Base-by-base conservation (phyloP, 2,797 vertebrate species). In the Peromyscus attwateri region DNA sequence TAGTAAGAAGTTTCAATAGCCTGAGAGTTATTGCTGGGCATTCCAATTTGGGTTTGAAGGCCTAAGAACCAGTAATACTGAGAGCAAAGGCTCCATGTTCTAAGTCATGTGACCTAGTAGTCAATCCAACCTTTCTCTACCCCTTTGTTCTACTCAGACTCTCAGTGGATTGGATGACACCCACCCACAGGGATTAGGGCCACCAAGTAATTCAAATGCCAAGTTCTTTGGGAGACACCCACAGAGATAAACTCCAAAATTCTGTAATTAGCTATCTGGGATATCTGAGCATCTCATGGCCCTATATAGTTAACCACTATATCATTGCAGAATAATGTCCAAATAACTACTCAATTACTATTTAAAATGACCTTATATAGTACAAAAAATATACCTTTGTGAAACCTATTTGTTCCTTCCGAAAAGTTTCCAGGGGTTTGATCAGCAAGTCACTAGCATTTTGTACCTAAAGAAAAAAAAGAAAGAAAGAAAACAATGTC, bases 391-490 rank as follows among this genome's bases (percentile, higher is more conserved):
- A 98, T 98, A 99, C 99, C 99, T 99, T 99, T 95, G 99, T 99
- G 89, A 99, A 98, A 76, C 99, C 99, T 93, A 99, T 99, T 97
- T 99, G 99, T 52, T 99, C 99, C 97, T 99, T 99, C 71, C 99
- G 99, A 97, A 99, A 99, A 98, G 98, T 99, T 98, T 99, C 99
- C 98, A 99, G 83, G 11, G 99, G 99, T 92, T 99, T 99, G 97
- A 99, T 99, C 96, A 99, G 99, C 97, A 99, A 98, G 98, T 99
- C 99, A n/a, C 99, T 99, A 0, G 99, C 99, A 5, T 99, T 99
- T 96, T 99, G 99, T 52, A 99, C 99, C 99, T 99, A 97, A 6
- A 95, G 43, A 0, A 29, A 82, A 92, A 80, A 94, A n/a, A 95
- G 95, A 95, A 40, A 95, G 95, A 95, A 10, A 94, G 3, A 95